phyloP scores from a whole-genome alignment of 2,888 invertebrate species.

The Panopea generosa region DNA sequence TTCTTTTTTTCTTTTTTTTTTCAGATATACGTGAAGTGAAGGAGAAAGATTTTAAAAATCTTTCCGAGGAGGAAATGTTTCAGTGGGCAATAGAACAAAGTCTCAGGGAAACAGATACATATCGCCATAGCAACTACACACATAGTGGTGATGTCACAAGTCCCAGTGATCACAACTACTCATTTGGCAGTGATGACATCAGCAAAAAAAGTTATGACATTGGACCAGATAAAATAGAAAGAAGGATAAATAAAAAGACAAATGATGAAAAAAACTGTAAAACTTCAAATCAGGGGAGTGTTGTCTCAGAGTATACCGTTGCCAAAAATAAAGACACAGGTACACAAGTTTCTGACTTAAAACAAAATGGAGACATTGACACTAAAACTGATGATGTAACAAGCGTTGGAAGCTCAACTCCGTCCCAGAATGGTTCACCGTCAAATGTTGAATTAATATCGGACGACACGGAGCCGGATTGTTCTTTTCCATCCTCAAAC shows the following conservation, averaged over 20 bases:
- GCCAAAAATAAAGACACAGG: no score
- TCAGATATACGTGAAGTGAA: no score
- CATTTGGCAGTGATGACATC: conserved; percentile 10
- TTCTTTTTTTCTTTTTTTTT: no score
- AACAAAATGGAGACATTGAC: no score
- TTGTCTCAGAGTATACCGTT: no score
- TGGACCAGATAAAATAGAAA: neutral
- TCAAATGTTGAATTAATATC: neutral
- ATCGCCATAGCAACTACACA: conserved; percentile 36
- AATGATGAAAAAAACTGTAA: no score
- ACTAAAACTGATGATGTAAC: neutral
- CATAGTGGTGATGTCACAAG: conserved; percentile 41
- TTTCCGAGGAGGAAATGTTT: conserved; percentile 73
- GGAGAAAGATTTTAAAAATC: conserved; percentile 29
- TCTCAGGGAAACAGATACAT: conserved; percentile 56
- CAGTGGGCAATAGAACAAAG: conserved; percentile 71
- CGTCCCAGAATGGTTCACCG: neutral
- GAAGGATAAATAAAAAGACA: neutral
- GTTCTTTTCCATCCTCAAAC: neutral
- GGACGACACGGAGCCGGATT: neutral
- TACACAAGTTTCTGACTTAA: no score
- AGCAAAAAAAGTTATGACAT: neutral
- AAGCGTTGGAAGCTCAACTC: neutral
- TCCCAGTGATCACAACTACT: conserved; percentile 34
- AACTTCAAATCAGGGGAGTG: no score